Base-by-base conservation (phyloP, 2,888 invertebrate species). In the Dinocampus coccinellae region DNA sequence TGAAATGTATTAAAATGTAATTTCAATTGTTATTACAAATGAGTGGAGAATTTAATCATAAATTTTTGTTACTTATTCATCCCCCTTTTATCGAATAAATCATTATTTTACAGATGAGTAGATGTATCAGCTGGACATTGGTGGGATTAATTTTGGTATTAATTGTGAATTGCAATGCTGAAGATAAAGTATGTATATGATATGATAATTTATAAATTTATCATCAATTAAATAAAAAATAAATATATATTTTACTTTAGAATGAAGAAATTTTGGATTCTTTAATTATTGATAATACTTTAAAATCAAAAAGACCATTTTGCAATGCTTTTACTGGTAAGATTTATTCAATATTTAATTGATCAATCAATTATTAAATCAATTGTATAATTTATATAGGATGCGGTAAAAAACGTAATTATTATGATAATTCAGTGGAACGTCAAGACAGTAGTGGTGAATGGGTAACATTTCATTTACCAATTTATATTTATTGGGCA, bases 241-340 rank as follows among this genome's bases (percentile, higher is more conserved):
- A 64, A 11, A 2, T 9, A 6, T 24, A 11, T 3, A 11, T 10
- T 63, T 29, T 24, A 13, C n/a, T 33, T 67, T 65, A 24, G 33
- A 77, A 83, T 60, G 78, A 76, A 7, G 78, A 79, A 26, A 63
- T 81, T 22, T 58, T 80, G 53, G 75, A 83, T 16, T 57, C 70
- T 1, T 61, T 77, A 34, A 53, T 72, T 9, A 52, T 65, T 3
- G 79, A 80, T 26, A 71, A 77, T 36, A 63, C 75, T n/a, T 47
- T 68, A 26, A 83, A 80, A 57, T 77, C 79, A 81, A 95, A 95
- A 81, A 89, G 95, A 82, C 96, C 96, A 0, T 96, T 96, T 87
- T 96, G 96, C 88, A 96, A 96, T 82, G 95, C 95, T 0, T 96
- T 96, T 80, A 95, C 95, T 79, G 96, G 95, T 95, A 88, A 29